Percentiles rank a stretch among this genome's conserved stretches.
Conservation (phyloP, 2,113 vertebrate species). For the Indicator maculatus region DNA sequence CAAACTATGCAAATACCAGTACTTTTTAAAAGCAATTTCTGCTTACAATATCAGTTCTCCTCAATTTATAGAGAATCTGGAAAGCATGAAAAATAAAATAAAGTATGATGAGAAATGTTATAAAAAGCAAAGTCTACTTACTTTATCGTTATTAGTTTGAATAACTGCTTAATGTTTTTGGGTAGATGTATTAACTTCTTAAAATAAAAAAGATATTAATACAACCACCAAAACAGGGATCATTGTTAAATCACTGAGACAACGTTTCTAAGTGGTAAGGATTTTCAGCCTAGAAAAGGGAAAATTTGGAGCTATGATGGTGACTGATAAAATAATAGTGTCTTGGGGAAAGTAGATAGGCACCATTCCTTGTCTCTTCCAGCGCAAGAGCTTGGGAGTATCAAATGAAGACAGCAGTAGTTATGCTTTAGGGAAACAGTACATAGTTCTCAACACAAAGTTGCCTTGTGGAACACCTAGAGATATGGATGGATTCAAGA, state of each 20-base stretch:
- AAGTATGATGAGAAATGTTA: neutral
- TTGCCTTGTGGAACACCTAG: neutral
- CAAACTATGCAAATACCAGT: neutral
- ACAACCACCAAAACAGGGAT: neutral
- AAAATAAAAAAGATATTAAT: neutral
- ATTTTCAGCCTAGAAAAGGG: neutral
- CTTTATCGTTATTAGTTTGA: neutral
- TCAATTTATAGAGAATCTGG: neutral
- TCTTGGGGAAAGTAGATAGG: neutral
- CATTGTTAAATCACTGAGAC: neutral
- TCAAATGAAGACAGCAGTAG: neutral
- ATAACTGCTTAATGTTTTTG: neutral
- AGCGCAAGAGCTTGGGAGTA: neutral
- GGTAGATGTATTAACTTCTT: neutral
- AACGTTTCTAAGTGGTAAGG: neutral
- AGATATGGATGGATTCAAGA: neutral
- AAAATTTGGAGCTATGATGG: neutral
- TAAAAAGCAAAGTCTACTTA: neutral
- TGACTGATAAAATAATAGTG: neutral
- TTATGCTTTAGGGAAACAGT: neutral
- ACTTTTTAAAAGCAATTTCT: neutral
- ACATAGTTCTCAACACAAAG: neutral
- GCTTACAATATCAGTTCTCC: neutral
- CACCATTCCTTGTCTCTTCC: neutral
- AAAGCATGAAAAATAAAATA: neutral